These are phyloP conservation scores for Athripsodes cinereus DNA, from an alignment of 2,888 invertebrate genomes.

Conservation along the genomic window DNA sequence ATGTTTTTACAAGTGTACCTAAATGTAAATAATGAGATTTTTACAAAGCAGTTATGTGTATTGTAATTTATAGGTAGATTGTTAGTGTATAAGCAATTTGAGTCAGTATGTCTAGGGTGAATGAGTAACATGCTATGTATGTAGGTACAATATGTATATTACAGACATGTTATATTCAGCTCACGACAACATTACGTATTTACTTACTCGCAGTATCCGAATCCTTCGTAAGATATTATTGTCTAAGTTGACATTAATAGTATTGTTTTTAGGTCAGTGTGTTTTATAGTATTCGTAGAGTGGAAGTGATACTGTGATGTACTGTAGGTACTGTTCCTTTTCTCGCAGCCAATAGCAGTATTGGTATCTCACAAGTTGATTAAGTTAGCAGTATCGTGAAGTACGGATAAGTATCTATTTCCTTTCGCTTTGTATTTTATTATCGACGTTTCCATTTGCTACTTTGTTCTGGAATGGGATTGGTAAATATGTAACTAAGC, in stretches of 20 bases:
- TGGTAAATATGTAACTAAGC: too few relatives aligned
- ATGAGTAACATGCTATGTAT: too few relatives aligned
- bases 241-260: not conserved
- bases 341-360: not conserved
- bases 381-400: not conserved
- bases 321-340: conserved; percentile 1
- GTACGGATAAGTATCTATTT: conserved; percentile 1
- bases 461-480: not conserved
- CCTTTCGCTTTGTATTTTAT: conserved; percentile 2
- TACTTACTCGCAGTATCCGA: not conserved
- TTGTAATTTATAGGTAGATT: too few relatives aligned
- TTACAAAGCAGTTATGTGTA: too few relatives aligned
- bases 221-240: not conserved
- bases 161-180: not conserved
- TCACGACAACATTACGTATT: not conserved
- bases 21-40: too few relatives aligned
- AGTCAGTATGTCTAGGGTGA: too few relatives aligned
- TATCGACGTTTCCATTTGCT: not conserved
- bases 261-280: not conserved
- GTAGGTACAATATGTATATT: too few relatives aligned
- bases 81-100: too few relatives aligned
- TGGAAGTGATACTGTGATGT: conserved; percentile 1
- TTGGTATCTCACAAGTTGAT: not conserved
- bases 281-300: not conserved
- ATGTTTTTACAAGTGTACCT: too few relatives aligned